phyloP scores from a whole-genome alignment of 2,797 vertebrate species.

The Brachyalestes nurse region DNA sequence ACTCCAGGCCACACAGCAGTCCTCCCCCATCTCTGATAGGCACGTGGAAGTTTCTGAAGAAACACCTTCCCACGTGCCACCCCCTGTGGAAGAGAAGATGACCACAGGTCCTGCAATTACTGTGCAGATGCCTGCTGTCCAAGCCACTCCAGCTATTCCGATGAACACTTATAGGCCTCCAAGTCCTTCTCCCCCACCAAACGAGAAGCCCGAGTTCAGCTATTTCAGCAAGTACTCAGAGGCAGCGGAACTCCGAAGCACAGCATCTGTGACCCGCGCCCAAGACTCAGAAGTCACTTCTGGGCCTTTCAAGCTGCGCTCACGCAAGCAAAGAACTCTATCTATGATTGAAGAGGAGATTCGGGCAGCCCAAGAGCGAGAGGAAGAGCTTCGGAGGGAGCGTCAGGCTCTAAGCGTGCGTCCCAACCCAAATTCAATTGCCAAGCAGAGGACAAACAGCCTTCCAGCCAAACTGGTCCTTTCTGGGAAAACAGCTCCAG shows the following conservation, averaged over 20 bases:
- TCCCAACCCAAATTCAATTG: constrained; percentile 52
- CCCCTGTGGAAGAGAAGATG: constrained; percentile 77
- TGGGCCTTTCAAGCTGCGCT: constrained; percentile 94
- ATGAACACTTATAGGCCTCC: constrained; percentile 56
- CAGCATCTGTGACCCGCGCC: constrained; percentile 81
- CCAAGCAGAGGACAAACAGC: constrained; percentile 80
- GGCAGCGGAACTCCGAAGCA: constrained; percentile 94
- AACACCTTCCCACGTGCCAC: constrained; percentile 28
- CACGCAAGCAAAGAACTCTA: constrained; percentile 92
- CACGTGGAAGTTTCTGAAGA: constrained; percentile 40
- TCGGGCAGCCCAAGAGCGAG: constrained; percentile 93
- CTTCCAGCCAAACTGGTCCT: constrained; percentile 81
- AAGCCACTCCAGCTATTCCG: constrained; percentile 43
- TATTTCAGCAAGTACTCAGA: constrained; percentile 98
- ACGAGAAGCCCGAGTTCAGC: constrained; percentile 86
- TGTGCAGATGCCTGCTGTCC: constrained; percentile 55
- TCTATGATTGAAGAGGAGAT: constrained; percentile 99
- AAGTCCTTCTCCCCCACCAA: constrained; percentile 69
- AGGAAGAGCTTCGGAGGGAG: constrained; percentile 93
- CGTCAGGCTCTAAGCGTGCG: constrained; percentile 80
- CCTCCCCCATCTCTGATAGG: constrained; percentile 55
- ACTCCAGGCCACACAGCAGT: constrained; percentile 53
- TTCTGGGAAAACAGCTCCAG: constrained; percentile 89
- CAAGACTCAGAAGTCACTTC: constrained; percentile 86
- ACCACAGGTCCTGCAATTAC: constrained; percentile 70